These are phyloP conservation scores for Platichthys stellatus DNA, from an alignment of 2,113 vertebrate genomes.

Conservation along the genomic window DNA sequence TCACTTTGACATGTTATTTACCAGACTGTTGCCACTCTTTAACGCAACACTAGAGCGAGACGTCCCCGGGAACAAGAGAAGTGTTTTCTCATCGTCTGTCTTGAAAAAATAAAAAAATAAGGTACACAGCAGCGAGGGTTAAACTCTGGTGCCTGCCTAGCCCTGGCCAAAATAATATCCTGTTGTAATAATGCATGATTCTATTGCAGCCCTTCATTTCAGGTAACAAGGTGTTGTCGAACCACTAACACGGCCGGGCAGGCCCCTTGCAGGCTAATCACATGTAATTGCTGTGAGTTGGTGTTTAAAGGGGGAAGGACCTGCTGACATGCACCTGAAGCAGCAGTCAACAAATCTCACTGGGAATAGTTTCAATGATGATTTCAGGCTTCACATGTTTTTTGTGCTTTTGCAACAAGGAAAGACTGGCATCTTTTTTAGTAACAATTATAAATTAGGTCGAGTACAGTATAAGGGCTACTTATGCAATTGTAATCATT, in stretches of 20 bases:
- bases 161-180: not conserved
- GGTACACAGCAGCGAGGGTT: not conserved
- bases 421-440: not conserved
- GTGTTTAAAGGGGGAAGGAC: not conserved
- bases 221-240: slow-evolving; percentile 74
- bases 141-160: slow-evolving; percentile 15
- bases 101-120: slow-evolving; percentile 9
- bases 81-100: not conserved
- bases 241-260: slow-evolving; percentile 80
- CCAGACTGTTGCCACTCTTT: slow-evolving; percentile 42
- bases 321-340: not conserved
- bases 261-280: slow-evolving; percentile 71
- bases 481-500: too few relatives aligned
- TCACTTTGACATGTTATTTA: slow-evolving; percentile 66
- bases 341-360: slow-evolving; percentile 13
- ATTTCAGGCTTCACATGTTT: not conserved
- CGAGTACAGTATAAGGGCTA: too few relatives aligned
- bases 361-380: slow-evolving; percentile 25
- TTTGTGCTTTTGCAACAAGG: not conserved
- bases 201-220: slow-evolving; percentile 73
- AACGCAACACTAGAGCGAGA: slow-evolving; percentile 50
- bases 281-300: slow-evolving; percentile 79
- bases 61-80: not conserved
- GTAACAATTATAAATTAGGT: not conserved
- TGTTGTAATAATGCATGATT: slow-evolving; percentile 37